Base-by-base conservation (phyloP, 2,113 vertebrate species). In the Pimephales promelas region DNA sequence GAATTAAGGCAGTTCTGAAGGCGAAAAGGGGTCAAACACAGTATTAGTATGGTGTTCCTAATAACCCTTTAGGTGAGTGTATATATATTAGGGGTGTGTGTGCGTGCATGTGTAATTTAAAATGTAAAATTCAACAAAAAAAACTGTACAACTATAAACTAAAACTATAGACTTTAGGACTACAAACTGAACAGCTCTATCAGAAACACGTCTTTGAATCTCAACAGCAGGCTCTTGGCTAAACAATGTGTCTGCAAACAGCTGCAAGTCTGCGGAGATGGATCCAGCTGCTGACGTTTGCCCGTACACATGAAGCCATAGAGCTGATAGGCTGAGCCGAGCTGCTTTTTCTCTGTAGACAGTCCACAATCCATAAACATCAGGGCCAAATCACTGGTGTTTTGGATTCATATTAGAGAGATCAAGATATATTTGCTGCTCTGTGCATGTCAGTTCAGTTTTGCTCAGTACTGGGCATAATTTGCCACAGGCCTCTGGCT, bases 201-300 rank as follows among this genome's bases (percentile, higher is more conserved):
- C 52, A 74, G 72, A 74, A 45, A 72, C 43, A 45, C 1, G 22
- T 6, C 40, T 47, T 74, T 74, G 24, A 31, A 52, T 28, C 45
- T 49, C 14, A 34, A 34, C 57, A 26, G 20, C 62, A 34, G 62
- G 57, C 57, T 84, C 73, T 85, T 86, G 77, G 80, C 86, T 85
- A 79, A 84, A 87, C 83, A 84, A 45, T 56, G 49, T 81, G 66
- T 85, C 83, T 85, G 77, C 78, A 87, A 83, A 89, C 85, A 86
- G 43, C 72, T 24, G 71, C 24, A 40, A 13, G 40, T 64, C 36
- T 26, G 28, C 56, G 43, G n/a, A 74, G 83, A 70, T 66, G 40
- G n/a, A 83, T 77, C 59, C 20, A 43, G 64, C 72, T 31, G 18
- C 43, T 78, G 80, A 78, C 81, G 59, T 61, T 11, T 40, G 2